These are phyloP conservation scores for Eretmodus cyanostictus DNA, from an alignment of 2,113 vertebrate genomes.

Conservation along the genomic window DNA sequence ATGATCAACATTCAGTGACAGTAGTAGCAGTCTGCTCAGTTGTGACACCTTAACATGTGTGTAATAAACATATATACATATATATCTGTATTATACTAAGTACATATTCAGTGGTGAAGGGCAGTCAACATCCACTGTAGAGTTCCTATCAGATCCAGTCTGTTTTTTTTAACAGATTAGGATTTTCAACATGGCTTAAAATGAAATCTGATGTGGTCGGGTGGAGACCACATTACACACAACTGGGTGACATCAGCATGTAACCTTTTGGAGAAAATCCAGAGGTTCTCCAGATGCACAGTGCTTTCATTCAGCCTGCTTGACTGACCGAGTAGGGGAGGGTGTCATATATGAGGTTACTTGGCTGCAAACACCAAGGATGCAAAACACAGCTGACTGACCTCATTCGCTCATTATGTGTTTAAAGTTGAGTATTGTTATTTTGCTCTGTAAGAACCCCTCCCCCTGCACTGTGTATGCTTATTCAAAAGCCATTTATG, in stretches of 20 bases:
- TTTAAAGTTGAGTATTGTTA: not conserved
- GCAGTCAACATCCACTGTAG: not conserved
- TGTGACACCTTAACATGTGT: not conserved
- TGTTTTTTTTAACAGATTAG: not conserved
- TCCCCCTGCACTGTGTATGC: not conserved
- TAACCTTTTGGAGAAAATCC: slow-evolving; percentile 44
- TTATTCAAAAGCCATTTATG: not conserved
- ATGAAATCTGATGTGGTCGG: slow-evolving; percentile 31
- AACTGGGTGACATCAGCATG: slow-evolving; percentile 54
- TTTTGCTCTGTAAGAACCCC: not conserved
- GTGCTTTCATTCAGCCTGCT: slow-evolving; percentile 36
- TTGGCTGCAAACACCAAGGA: slow-evolving; percentile 10
- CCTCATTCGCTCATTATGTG: slow-evolving; percentile 18
- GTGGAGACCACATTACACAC: slow-evolving; percentile 36
- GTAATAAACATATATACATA: not conserved
- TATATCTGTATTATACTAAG: not conserved
- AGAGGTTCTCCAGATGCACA: slow-evolving; percentile 59
- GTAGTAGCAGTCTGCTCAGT: not conserved
- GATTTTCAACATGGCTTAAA: not conserved
- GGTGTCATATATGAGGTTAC: slow-evolving; percentile 27
- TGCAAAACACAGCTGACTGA: slow-evolving; percentile 35
- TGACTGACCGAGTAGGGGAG: not conserved
- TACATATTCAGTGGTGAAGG: not conserved
- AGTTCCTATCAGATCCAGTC: not conserved
- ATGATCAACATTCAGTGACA: not conserved